Base-by-base conservation (phyloP, 2,888 invertebrate species). In the Meandrusa payeni region DNA sequence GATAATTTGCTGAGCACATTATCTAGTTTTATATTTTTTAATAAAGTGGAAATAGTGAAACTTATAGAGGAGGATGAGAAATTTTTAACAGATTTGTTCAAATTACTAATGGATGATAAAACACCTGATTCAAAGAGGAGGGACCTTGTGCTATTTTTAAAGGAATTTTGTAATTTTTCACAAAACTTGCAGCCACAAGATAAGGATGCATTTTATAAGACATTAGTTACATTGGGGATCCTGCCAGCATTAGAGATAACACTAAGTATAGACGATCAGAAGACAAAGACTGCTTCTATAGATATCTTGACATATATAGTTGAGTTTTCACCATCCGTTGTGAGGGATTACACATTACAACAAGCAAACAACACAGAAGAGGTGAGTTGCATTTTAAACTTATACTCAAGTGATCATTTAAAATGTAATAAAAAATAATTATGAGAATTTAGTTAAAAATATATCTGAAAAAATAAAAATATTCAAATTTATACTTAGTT, bases 21-120 rank as follows among this genome's bases (percentile, higher is more conserved):
- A 67, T 97, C 96, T 75, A 98, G 98, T 90, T 99, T 99, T 90
- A 97, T 99, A 86, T 99, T 98, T 91, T 99, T 99, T 89, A 99
- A 98, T 89, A 99, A 99, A 90, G 97, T 98, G 74, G 99, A 99
- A 90, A 99, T 99, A 86, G 98, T 99, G 59, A 97, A 96, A 59
- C 91, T 97, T 70, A 95, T 99, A 76, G 94, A 99, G 90, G 98
- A 99, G 69, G 99, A 99, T 88, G 98, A 98, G 64, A 95, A 95
- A 74, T 97, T 99, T 88, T 90, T 99, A 71, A 93, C 94, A 41
- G 97, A 98, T 81, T 89, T 99, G 61, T 99, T 99, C 89, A 93
- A 94, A 48, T 92, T 97, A 80, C 90, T 99, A 63, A 96, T 95
- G 57, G 96, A 97, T 76, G 94, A 95, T 64, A 92, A 93, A 59